Percentiles rank a stretch among this genome's conserved stretches.
phyloP scores from a whole-genome alignment of 1,140 invertebrate genomes.

The Zaprionus ornatus region DNA sequence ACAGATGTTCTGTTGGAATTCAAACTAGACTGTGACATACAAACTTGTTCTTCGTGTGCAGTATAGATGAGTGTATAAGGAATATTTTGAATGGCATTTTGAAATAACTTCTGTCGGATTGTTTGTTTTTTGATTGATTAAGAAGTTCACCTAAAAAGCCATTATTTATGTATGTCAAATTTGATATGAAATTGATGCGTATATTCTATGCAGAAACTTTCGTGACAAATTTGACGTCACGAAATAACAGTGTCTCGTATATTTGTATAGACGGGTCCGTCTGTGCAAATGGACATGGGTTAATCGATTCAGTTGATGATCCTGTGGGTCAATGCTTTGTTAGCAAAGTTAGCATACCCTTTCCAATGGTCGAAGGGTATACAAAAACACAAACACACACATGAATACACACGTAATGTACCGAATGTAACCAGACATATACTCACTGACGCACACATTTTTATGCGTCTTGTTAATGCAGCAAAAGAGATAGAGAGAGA shows the following conservation, averaged over 20 bases:
- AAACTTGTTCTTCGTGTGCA: background rate
- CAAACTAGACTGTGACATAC: background rate
- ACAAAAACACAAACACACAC: background rate
- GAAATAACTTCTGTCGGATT: background rate
- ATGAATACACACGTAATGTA: slow-evolving; percentile 4
- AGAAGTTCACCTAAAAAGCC: no score
- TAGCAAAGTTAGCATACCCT: background rate
- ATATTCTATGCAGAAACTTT: background rate
- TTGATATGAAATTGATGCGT: background rate
- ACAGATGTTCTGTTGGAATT: no score
- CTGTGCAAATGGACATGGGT: no score
- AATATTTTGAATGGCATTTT: no score
- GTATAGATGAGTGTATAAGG: no score
- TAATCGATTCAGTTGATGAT: background rate
- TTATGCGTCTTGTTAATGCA: slow-evolving; percentile 35
- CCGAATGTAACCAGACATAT: background rate
- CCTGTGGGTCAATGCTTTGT: background rate
- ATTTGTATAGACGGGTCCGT: no score
- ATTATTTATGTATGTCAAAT: no score
- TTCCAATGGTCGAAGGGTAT: background rate
- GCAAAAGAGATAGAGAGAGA: background rate
- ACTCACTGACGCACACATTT: slow-evolving; percentile 6
- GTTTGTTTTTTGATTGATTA: background rate
- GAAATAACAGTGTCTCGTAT: no score
- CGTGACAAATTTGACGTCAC: background rate